Percentiles rank a stretch among this genome's conserved stretches.
Conservation (phyloP, 2,888 invertebrate species). For the Patella ulyssiponensis region DNA sequence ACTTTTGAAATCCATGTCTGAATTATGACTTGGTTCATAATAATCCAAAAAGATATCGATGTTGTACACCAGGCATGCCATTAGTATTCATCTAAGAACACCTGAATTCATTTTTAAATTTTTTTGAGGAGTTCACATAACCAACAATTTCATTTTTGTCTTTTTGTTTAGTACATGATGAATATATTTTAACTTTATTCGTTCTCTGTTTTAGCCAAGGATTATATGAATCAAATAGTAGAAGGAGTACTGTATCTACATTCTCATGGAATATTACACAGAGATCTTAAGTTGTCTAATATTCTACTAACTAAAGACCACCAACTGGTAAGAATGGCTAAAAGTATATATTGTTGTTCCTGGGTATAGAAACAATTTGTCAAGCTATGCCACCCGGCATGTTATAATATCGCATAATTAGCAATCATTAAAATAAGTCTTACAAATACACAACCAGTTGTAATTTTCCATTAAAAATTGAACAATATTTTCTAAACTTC, state of each 20-base stretch:
- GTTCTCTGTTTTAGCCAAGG: slow-evolving; percentile 52
- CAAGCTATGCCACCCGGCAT: too few relatives aligned
- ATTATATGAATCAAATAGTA: slow-evolving; percentile 81
- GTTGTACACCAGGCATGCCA: too few relatives aligned
- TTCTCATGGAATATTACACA: slow-evolving; percentile 90
- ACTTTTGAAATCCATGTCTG: too few relatives aligned
- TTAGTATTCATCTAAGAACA: slow-evolving; percentile 63
- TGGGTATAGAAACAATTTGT: background rate
- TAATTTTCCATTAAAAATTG: too few relatives aligned
- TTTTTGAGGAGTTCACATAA: background rate
- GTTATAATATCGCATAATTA: too few relatives aligned
- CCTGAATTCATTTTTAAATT: background rate
- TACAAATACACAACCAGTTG: too few relatives aligned
- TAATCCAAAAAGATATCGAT: too few relatives aligned
- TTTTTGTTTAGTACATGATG: too few relatives aligned
- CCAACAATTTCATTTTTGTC: too few relatives aligned
- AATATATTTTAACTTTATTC: too few relatives aligned
- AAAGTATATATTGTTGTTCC: background rate
- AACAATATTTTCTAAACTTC: background rate
- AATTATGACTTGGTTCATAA: too few relatives aligned
- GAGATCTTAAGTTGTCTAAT: slow-evolving; percentile 93
- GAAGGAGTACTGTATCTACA: slow-evolving; percentile 92
- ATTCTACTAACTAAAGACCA: slow-evolving; percentile 87
- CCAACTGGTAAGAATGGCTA: slow-evolving; percentile 79
- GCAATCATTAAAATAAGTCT: too few relatives aligned